Evolutionary conservation across 2,797 vertebrate species (phyloP), one percentile per base, ranked within the genome.

Genomic region (Triplophysa bombifrons): DNA sequence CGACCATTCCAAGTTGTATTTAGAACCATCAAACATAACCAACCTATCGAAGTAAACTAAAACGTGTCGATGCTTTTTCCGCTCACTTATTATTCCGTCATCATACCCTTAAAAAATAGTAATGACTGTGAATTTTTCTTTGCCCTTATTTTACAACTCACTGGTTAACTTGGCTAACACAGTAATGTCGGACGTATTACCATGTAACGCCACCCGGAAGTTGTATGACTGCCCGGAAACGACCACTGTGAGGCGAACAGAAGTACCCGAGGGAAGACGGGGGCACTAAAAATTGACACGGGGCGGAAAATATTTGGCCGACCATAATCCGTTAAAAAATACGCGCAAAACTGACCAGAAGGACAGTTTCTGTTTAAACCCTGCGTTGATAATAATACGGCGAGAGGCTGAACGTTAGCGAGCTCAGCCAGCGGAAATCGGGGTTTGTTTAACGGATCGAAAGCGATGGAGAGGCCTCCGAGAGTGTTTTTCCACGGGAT

Each of bases 151-250:
- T 19, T 16, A n/a, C 51, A 17, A 4, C 20, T n/a, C 4, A 19
- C 44, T 69, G 17, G 2, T 58, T 34, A 25, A 16, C 17, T 50
- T 14, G 1, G 10, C 19, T 16, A 17, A 3, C 44, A 38, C 20
- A 25, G 46, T 13, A 27, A 25, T 66, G 34, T 46, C 85, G 85
- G 81, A 84, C 68, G 46, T 1, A 67, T 86, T 79, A 73, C 51
- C 25, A 72, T 74, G 90, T 81, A 82, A 88, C 90, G 88, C 85
- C 77, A 91, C 87, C 92, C 93, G 94, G 94, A 94, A 93, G 86
- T 80, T 90, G 89, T 88, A 90, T 86, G 84, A 85, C 90, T 87
- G 86, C 87, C 92, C 91, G 94, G 94, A 94, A 94, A 90, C 91
- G 84, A 91, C 91, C 91, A 92, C 91, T 92, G 90, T 88, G 88